Evolutionary conservation across 2,888 invertebrate genomes (phyloP), one percentile per base, ranked within the genome.

Genomic region (Dichetophora obliterata): DNA sequence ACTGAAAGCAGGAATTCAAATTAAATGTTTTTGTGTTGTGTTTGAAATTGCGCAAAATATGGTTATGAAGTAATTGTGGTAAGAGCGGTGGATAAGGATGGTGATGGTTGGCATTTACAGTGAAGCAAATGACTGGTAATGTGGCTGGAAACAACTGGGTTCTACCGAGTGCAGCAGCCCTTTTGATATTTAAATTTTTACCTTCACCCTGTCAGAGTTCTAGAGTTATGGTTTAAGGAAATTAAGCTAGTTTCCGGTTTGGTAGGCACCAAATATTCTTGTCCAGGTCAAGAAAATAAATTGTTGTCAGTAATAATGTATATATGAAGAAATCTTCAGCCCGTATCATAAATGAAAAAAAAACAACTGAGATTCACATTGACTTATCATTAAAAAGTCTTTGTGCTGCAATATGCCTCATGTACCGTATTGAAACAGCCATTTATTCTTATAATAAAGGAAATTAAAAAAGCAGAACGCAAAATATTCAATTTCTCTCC

Each of bases 191-290:
- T 31, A 63, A 59, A 59, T 63, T n/a, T 63, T n/a, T 6, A n/a
- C 34, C 4, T 31, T 34, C 16, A 54, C 19, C 19, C 3, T 8
- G 54, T 43, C 43, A 11, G 8, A 43, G 43, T 14, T 43, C 5
- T 5, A 14, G 52, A 68, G 48, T 68, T 73, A 63, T 63, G 73
- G 63, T 52, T 22, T 61, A 61, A 75, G 75, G 75, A 75, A 75
- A 75, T 75, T 75, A 75, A 69, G 69, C 57, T 27, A 34, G 19
- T 48, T 48, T 72, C 61, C 61, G 50, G 24, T 68, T 19, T 24
- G 24, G 14, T 9, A 9, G 61, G 27, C 72, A 34, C 54, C 5
- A 54, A 5, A 22, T 54, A 19, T 54, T 6, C 54, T 54, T 54
- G 54, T 54, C 1, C 22, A 54, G n/a, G n/a, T 22, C 9, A 14